Evolutionary conservation across 2,797 vertebrate genomes (phyloP).

Genomic region (Acipenser transmontanus): DNA sequence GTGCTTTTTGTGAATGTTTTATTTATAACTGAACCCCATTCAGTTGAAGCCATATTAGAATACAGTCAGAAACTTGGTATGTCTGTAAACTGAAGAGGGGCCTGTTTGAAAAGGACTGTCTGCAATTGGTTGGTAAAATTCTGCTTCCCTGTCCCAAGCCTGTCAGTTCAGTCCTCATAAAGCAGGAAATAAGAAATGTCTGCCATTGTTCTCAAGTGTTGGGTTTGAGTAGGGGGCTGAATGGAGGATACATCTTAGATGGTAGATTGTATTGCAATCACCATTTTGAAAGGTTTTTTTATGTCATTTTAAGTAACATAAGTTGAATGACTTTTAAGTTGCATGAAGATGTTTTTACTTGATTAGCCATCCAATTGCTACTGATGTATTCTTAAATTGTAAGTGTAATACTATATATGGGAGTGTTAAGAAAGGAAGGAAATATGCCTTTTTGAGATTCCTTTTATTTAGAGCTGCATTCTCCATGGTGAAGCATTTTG

Average conservation of each 20-base stretch:
- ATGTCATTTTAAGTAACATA: slow-evolving; percentile 12
- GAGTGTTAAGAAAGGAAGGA: neutral
- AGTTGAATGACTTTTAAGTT: slow-evolving; percentile 15
- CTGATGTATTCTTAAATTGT: neutral
- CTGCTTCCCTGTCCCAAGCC: too few relatives aligned
- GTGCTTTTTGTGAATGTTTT: too few relatives aligned
- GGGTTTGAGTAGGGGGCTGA: too few relatives aligned
- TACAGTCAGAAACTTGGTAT: too few relatives aligned
- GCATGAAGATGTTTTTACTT: slow-evolving; percentile 12
- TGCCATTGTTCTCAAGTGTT: neutral
- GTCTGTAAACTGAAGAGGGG: too few relatives aligned
- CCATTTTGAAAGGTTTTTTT: neutral
- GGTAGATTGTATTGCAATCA: neutral
- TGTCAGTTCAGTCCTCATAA: neutral
- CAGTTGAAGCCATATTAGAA: too few relatives aligned
- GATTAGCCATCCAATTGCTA: neutral
- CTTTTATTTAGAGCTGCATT: neutral
- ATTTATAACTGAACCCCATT: too few relatives aligned
- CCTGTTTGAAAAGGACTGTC: neutral
- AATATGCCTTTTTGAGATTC: slow-evolving; percentile 1
- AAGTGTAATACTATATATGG: neutral
- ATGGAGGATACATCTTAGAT: neutral
- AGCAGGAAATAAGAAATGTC: slow-evolving; percentile 12
- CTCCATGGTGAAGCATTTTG: neutral
- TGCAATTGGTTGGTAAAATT: slow-evolving; percentile 4